A percentile compares a stretch with the other conserved stretches of the same genome.
These are phyloP conservation scores for Mallateleia sp. DNA, from an alignment of 2,888 invertebrate genomes.

Conservation along the genomic window DNA sequence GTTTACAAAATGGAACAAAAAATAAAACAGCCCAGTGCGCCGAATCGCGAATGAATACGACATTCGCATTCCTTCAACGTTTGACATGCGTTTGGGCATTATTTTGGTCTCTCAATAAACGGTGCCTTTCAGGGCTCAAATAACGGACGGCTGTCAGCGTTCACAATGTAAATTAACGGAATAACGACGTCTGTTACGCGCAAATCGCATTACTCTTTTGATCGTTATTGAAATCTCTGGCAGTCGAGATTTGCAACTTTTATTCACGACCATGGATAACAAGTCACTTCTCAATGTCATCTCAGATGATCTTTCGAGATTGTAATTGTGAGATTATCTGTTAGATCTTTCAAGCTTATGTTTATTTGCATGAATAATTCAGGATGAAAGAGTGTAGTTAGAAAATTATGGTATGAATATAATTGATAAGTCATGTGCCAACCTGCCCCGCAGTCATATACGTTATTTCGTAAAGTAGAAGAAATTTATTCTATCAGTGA, in stretches of 20 bases:
- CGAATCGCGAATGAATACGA: constrained; percentile 39
- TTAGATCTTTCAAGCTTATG: background rate
- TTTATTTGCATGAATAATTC: background rate
- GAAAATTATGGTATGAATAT: no score
- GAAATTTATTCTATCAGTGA: no score
- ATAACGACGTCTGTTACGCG: constrained; percentile 46
- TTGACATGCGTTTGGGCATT: constrained; percentile 47
- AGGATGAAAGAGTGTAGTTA: no score
- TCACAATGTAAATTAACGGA: constrained; percentile 61
- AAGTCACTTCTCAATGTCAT: constrained; percentile 57
- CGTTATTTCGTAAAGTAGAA: no score
- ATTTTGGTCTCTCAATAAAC: constrained; percentile 64
- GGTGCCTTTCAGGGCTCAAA: constrained; percentile 36
- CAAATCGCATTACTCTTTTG: constrained; percentile 48
- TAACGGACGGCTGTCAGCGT: constrained; percentile 49
- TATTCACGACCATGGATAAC: constrained; percentile 33
- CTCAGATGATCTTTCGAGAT: constrained; percentile 14
- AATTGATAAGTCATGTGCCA: no score
- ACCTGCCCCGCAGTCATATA: no score
- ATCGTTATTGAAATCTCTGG: constrained; percentile 50
- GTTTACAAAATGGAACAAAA: constrained; percentile 37
- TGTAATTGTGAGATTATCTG: constrained; percentile 28
- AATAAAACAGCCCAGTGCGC: background rate
- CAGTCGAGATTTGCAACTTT: constrained; percentile 32
- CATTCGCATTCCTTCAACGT: constrained; percentile 30